phyloP scores from a whole-genome alignment of 2,797 vertebrate species.

The Hydrocynus forskahlii region DNA sequence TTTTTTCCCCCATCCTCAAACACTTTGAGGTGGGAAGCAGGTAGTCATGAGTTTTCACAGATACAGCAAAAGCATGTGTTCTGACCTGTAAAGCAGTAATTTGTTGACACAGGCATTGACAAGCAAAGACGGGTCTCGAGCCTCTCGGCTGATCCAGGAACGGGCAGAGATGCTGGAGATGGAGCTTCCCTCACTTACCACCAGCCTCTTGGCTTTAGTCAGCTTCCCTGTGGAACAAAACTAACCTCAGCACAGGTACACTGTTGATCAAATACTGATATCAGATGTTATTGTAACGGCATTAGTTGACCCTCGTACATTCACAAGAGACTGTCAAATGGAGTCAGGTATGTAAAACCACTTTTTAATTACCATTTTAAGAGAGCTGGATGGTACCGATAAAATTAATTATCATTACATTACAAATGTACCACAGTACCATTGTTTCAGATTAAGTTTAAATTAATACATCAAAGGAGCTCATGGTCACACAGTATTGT shows the following conservation, averaged over 20 bases:
- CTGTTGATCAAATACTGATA: not conserved
- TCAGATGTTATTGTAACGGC: not conserved
- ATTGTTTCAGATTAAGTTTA: no score
- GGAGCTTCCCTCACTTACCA: slow-evolving; percentile 90
- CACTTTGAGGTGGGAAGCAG: not conserved
- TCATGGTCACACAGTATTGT: no score
- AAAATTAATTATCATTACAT: no score
- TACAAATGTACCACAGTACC: no score
- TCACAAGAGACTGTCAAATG: no score
- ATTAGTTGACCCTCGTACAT: no score
- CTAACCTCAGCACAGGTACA: slow-evolving; percentile 33
- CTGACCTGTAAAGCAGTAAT: slow-evolving; percentile 90
- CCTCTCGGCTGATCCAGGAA: slow-evolving; percentile 94
- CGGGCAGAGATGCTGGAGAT: slow-evolving; percentile 92
- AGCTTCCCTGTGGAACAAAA: slow-evolving; percentile 82
- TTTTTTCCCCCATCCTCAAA: not conserved
- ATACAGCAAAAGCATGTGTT: not conserved
- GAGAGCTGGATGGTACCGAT: no score
- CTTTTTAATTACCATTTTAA: no score
- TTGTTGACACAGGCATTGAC: slow-evolving; percentile 92
- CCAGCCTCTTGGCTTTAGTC: slow-evolving; percentile 91
- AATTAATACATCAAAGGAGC: no score
- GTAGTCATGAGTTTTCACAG: no score
- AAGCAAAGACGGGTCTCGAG: slow-evolving; percentile 90
- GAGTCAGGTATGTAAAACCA: no score